phyloP scores from a whole-genome alignment of 2,113 vertebrate genomes.

The Saimiri boliviensis region DNA sequence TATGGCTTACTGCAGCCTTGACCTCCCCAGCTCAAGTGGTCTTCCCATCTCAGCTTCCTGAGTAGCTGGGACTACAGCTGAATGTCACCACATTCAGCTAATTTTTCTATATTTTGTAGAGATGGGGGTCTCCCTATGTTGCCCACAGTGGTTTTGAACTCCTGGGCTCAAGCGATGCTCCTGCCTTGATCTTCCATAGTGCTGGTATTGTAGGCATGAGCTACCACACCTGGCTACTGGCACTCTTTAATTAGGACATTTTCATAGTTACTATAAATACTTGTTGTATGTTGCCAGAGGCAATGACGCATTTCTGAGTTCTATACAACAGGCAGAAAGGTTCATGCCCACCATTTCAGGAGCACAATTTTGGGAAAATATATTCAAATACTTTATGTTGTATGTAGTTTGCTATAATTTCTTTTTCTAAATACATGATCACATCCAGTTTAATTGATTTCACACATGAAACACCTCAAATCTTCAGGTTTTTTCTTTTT shows the following conservation, averaged over 20 bases:
- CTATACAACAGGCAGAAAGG: background rate
- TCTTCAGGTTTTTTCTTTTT: background rate
- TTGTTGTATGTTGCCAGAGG: background rate
- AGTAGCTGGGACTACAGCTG: no score
- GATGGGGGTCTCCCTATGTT: no score
- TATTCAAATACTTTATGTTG: background rate
- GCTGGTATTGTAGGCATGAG: no score
- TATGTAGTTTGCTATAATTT: background rate
- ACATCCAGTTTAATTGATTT: background rate
- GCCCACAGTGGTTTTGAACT: no score
- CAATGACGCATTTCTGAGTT: background rate
- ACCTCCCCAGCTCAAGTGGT: no score
- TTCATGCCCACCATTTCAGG: background rate
- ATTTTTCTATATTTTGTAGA: no score
- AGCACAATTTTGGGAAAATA: background rate
- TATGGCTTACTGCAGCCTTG: no score
- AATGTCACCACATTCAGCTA: no score
- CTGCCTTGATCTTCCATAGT: no score
- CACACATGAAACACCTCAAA: background rate
- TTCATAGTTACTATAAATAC: background rate
- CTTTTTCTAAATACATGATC: background rate
- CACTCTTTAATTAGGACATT: background rate
- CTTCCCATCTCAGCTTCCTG: no score
- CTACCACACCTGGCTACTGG: no score
- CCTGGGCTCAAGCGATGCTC: no score